Evolutionary conservation across 2,113 vertebrate species (phyloP).

Genomic region (Craseonycteris thonglongyai): DNA sequence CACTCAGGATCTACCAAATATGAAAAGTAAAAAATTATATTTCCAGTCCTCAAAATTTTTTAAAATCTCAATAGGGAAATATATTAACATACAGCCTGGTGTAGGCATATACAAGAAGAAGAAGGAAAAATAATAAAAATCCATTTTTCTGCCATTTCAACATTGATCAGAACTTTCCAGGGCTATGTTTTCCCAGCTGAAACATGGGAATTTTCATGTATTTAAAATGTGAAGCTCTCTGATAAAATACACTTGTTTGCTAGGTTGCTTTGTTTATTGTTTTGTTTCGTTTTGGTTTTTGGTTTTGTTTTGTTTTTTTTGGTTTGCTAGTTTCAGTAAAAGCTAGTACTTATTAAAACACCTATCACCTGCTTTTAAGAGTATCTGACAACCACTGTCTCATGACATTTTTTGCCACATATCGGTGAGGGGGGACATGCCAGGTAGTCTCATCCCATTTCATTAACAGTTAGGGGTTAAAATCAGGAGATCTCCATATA

Average conservation of each 20-base stretch:
- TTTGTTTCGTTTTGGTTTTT: no score
- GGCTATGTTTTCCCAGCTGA: not conserved
- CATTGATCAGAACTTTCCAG: not conserved
- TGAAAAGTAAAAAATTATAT: not conserved
- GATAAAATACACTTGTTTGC: not conserved
- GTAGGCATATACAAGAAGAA: not conserved
- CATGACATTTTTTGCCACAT: slow-evolving; percentile 30
- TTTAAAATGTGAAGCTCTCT: not conserved
- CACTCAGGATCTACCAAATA: not conserved
- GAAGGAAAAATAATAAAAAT: not conserved
- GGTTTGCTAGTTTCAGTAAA: not conserved
- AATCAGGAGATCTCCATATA: not conserved
- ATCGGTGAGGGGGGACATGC: not conserved
- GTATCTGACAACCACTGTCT: not conserved
- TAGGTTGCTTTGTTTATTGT: not conserved
- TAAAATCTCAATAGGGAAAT: not conserved
- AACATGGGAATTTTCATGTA: not conserved
- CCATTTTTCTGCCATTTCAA: not conserved
- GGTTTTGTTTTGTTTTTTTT: no score
- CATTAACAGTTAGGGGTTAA: slow-evolving; percentile 6
- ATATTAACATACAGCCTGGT: not conserved
- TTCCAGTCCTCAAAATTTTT: not conserved
- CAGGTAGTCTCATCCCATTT: not conserved
- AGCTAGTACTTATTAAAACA: slow-evolving; percentile 14
- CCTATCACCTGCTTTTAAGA: not conserved